Evolutionary conservation across 2,888 invertebrate genomes (phyloP), one percentile per base, ranked within the genome.

Genomic region (Hydriomena furcata): DNA sequence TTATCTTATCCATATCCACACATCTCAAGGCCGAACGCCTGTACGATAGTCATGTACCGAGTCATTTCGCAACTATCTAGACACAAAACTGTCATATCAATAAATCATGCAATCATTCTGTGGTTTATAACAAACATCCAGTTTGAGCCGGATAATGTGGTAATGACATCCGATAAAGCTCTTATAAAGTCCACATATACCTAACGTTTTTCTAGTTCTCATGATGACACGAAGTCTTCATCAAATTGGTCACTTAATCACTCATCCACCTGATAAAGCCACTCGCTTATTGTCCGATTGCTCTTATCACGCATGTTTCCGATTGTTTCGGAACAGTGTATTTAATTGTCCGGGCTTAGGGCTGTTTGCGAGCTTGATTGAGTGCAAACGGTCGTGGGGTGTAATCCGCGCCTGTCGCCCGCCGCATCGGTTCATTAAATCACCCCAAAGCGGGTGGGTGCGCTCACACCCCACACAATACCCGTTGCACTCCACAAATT

Each of bases 291-390:
- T 75, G 78, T 65, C 64, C 61, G 75, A 82, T 82, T 79, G 81
- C 73, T 78, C 78, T 86, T 85, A 83, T 84, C 85, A 73, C 68
- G 64, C 69, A 64, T 79, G 84, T 82, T 78, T 78, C 75, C 75
- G 76, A 84, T 86, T 87, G 87, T 87, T 86, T 85, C 79, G 73
- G 72, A 76, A 68, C 72, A 72, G 79, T 82, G 81, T 86, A 85
- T 87, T 86, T 89, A 89, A 89, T 89, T 86, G 86, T 82, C 73
- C 73, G 71, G 77, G 84, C 80, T 86, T 82, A 83, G 83, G 77
- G 82, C 78, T 89, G 88, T 87, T 89, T 85, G 89, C 84, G 80
- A 80, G 86, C 79, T 80, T 88, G 88, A 89, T 89, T 88, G 87
- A 88, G 88, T 87, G 87, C 86, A 83, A 87, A 84, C 83, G 83